Base-by-base conservation (phyloP, 2,888 invertebrate genomes). In the Hyposoter dolosus region DNA sequence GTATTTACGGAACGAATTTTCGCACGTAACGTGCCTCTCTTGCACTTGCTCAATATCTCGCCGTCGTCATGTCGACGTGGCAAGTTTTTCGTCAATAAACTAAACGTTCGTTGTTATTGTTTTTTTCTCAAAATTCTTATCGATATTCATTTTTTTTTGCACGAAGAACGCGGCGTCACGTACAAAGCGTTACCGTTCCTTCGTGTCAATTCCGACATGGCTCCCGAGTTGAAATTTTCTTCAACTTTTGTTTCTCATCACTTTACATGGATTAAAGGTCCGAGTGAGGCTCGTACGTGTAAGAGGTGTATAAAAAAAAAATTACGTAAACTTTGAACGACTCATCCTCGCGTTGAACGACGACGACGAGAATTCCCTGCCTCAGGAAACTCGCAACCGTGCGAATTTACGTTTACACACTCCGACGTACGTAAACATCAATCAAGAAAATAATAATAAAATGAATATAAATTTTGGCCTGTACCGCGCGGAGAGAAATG, bases 291-390 rank as follows among this genome's bases (percentile, higher is more conserved):
- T 32, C 43, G 50, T 40, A 65, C 40, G 60, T 68, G 56, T 68
- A 71, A 43, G 60, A 28, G 15, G 19, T 43, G 12, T n/a, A n/a
- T n/a, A 17, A 32, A 35, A 74, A 68, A 69, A 50, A 45, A 71
- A 72, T 84, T 81, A 84, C 80, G 76, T 77, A 84, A 84, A 80
- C 53, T n/a, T 40, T 45, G 69, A 32, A 76, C 84, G 80, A 78
- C 72, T 78, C 71, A 56, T 60, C 75, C 7, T 84, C 65, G 78
- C 83, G 72, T 45, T 66, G 50, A 60, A 35, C 35, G 28, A 53
- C 23, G 45, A 53, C 80, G 17, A 28, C n/a, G 23, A 65, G 71
- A 65, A 53, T 68, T 56, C 12, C 43, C 28, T 53, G 50, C 35
- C 23, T n/a, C 19, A 56, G 43, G 56, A 19, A 19, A 35, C 32